Percentiles rank a stretch among this genome's conserved stretches.
Evolutionary conservation across 2,888 invertebrate species (phyloP).

Genomic region (Dicycla oo): DNA sequence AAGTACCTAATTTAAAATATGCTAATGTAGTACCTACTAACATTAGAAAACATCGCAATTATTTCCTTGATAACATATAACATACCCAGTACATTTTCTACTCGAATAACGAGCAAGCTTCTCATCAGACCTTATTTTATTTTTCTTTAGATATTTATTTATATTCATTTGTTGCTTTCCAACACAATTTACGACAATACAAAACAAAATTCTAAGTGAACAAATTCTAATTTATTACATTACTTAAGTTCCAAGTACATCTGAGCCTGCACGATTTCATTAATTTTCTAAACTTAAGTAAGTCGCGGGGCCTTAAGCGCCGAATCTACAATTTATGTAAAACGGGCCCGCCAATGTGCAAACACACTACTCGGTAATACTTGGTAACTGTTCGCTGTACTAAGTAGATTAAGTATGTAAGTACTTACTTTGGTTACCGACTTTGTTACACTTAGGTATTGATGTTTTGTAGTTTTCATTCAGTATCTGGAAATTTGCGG

Average conservation of each 20-base stretch:
- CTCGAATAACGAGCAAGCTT: neutral
- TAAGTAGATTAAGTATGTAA: constrained; percentile 84
- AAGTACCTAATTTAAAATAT: too few species aligned
- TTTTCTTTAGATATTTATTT: constrained; percentile 20
- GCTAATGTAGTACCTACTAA: neutral
- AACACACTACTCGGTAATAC: constrained; percentile 78
- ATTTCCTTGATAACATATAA: neutral
- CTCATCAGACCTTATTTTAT: neutral
- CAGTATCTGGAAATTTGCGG: neutral
- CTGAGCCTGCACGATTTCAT: constrained; percentile 66
- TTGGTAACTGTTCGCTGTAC: constrained; percentile 73
- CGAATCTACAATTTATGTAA: constrained; percentile 85
- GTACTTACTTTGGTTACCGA: constrained; percentile 58
- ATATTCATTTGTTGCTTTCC: too few species aligned
- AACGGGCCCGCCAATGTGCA: constrained; percentile 79
- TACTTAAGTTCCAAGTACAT: constrained; percentile 56
- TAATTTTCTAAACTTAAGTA: constrained; percentile 72
- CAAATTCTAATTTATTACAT: constrained; percentile 63
- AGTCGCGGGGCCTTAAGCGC: constrained; percentile 62
- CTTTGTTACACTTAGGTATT: constrained; percentile 44
- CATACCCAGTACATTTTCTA: neutral
- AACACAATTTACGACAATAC: constrained; percentile 28
- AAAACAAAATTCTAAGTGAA: constrained; percentile 40
- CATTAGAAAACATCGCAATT: neutral
- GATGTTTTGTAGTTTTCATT: constrained; percentile 32